Percentiles rank a stretch among this genome's conserved stretches.
phyloP scores from a whole-genome alignment of 1,140 invertebrate genomes.

The Trichoplusia ni region DNA sequence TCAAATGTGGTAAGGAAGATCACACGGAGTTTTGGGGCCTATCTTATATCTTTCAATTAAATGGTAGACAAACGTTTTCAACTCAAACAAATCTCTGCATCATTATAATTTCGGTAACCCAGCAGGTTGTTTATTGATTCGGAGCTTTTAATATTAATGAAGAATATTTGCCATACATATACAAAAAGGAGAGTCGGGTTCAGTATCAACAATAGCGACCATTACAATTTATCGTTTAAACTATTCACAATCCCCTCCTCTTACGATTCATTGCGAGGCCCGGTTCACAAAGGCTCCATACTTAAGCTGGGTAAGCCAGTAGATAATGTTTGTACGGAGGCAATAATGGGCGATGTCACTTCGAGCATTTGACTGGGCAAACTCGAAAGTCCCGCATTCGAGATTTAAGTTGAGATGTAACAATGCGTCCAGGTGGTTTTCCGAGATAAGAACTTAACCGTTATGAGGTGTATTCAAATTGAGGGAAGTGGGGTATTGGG shows the following conservation, averaged over 20 bases:
- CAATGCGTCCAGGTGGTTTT: constrained; percentile 10
- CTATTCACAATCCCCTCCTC: constrained; percentile 30
- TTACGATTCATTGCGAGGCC: constrained; percentile 23
- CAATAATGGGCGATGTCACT: constrained; percentile 67
- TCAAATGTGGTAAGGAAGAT: not conserved
- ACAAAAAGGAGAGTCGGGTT: not conserved
- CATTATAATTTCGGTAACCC: too few species aligned
- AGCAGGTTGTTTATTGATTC: too few species aligned
- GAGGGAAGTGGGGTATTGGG: not conserved
- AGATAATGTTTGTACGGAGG: constrained; percentile 63
- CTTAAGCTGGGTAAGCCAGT: constrained; percentile 52
- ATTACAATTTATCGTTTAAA: constrained; percentile 29
- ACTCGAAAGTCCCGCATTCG: constrained; percentile 39
- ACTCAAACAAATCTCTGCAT: too few species aligned
- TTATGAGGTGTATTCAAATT: constrained; percentile 7
- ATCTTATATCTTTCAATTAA: too few species aligned
- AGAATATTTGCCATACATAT: not conserved
- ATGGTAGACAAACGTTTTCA: too few species aligned
- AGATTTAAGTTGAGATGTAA: constrained; percentile 33
- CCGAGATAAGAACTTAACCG: not conserved
- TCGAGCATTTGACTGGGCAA: constrained; percentile 65
- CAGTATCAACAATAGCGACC: not conserved
- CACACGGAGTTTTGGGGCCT: not conserved
- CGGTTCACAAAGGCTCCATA: constrained; percentile 52
- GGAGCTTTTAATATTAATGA: too few species aligned